Base-by-base conservation (phyloP, 2,797 vertebrate genomes). In the Catharus ustulatus region DNA sequence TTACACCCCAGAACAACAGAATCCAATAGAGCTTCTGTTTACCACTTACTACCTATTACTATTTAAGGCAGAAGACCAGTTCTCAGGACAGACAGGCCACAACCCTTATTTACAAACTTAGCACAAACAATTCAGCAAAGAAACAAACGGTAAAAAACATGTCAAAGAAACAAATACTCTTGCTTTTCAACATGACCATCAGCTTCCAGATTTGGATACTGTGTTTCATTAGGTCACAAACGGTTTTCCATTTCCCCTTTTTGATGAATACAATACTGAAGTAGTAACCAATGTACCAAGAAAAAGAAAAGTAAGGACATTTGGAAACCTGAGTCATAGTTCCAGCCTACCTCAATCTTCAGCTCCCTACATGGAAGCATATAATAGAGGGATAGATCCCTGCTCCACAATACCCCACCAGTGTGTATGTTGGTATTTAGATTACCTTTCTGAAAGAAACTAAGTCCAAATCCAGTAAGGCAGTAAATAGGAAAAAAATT, bases 321-420 rank as follows among this genome's bases (percentile, higher is more conserved):
- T 42, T 38, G 43, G 42, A 74, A 84, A 83, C 12, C 1, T 0
- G 0, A 67, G 48, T 29, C 16, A n/a, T 68, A 48, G 15, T 38
- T 87, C 10, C 76, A 87, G 68, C 32, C 19, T 27, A 34, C 7
- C 10, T 52, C 20, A 57, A 75, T 38, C 27, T 81, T 90, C 20
- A 66, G 12, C 6, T 69, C 4, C 40, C 42, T 30, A 2, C 9
- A 62, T 6, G 22, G n/a, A 63, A 73, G 10, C 7, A 75, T 1
- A 2, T 6, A 58, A 58, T 5, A 59, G 12, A 63, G 7, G 7
- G 7, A 76, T 0, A 67, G 29, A 17, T 48, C 36, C 30, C 14
- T 20, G 42, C 13, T 16, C n/a, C n/a, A 18, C 22, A n/a, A 24
- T 9, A 84, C 0, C 5, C 10, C 21, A 36, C 1, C 2, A 2